These are phyloP conservation scores for Sorex fumeus DNA, from an alignment of 2,113 vertebrate genomes.

Conservation along the genomic window DNA sequence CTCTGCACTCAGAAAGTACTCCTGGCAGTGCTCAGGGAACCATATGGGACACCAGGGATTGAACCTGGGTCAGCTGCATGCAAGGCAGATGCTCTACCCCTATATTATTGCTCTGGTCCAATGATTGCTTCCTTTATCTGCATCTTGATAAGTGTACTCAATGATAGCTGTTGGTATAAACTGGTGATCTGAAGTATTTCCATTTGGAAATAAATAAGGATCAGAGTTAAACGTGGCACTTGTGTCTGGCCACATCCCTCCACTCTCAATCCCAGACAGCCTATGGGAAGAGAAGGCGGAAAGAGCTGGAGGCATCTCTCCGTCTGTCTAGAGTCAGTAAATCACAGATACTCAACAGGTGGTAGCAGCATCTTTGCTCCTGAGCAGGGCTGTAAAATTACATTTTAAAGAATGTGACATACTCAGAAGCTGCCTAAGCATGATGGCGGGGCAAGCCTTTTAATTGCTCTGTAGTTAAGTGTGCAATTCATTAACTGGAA, in stretches of 20 bases:
- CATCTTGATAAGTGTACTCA: neutral
- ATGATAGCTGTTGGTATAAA: neutral
- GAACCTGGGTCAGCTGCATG: no score
- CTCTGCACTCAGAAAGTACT: no score
- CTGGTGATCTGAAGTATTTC: neutral
- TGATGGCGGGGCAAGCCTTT: no score
- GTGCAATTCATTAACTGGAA: neutral
- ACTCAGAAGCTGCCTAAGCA: neutral
- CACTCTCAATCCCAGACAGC: neutral
- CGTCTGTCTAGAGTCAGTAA: no score
- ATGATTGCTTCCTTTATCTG: neutral
- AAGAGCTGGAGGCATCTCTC: neutral
- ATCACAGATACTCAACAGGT: neutral
- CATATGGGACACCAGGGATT: no score
- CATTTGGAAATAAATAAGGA: conserved; percentile 56
- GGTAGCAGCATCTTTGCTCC: neutral
- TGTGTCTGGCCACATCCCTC: neutral
- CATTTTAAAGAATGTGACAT: neutral
- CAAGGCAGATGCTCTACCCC: no score
- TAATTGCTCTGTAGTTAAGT: neutral
- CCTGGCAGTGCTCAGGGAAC: no score
- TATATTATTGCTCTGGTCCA: no score
- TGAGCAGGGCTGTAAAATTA: neutral
- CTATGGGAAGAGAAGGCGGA: rapidly evolving
- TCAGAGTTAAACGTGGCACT: neutral